Evolutionary conservation across 2,797 vertebrate genomes (phyloP), one percentile per base, ranked within the genome.

Genomic region (Melanotaenia trifasciata): DNA sequence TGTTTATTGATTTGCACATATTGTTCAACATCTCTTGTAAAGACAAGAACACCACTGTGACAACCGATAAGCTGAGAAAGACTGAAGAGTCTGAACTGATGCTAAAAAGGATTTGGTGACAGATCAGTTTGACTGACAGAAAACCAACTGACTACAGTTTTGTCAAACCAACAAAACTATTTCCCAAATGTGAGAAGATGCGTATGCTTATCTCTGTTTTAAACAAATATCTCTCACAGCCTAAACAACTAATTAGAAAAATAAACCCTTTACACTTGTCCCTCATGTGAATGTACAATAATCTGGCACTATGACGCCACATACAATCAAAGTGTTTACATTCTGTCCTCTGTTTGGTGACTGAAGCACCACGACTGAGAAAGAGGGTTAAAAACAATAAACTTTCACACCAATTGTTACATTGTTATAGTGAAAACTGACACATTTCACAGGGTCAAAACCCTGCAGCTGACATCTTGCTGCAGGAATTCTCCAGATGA

Each of bases 331-430:
- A 38, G 16, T 77, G 79, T 80, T 84, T 72, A 78, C 45, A 47
- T 33, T 64, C 64, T 60, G 14, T 2, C 58, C 69, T 72, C 61
- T 40, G 69, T 20, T 65, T 35, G 57, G 58, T 18, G 1, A 67
- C 26, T 59, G 22, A 73, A 73, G 65, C 1, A n/a, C 38, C 8
- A 70, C 58, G 64, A 67, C 74, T 60, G 71, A 78, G 70, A 47
- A 40, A 78, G 43, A 80, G 47, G 56, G 80, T 67, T 61, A 58
- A 67, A 53, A 78, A 86, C 64, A 79, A 82, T 81, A 73, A 76
- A 76, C 80, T 38, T 74, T 79, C 74, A 68, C 70, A 72, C 61
- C 0, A 14, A 69, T 66, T 20, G 50, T 28, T 68, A 14, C 75
- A 58, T 32, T 64, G 74, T 74, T 72, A 35, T 1, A 38, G 63